Evolutionary conservation across 2,113 vertebrate species (phyloP).

Genomic region (Pachyramphus minor): DNA sequence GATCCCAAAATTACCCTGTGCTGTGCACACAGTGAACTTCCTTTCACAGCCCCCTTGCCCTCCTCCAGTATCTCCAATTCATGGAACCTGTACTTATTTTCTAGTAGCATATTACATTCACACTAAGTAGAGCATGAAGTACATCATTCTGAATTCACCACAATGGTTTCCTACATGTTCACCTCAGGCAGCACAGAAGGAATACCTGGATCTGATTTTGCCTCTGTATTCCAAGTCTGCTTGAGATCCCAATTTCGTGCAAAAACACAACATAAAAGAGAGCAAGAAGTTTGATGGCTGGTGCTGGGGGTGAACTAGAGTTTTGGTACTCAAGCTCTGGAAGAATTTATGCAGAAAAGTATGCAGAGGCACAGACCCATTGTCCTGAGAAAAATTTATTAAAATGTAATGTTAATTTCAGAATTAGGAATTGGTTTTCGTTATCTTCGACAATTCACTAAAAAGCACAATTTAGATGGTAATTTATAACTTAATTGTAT

Average conservation of each 20-base stretch:
- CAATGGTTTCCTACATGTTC: neutral
- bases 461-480: neutral
- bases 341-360: neutral
- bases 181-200: neutral
- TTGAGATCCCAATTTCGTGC: neutral
- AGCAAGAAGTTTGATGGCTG: neutral
- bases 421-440: neutral
- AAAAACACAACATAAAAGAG: neutral
- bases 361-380: neutral
- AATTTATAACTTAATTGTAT: neutral
- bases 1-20: neutral
- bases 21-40: neutral
- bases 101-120: neutral
- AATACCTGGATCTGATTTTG: neutral
- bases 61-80: neutral
- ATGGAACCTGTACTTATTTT: neutral
- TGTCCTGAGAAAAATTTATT: neutral
- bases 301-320: neutral
- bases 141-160: neutral
- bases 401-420: neutral
- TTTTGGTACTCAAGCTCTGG: neutral
- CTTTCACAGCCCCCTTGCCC: neutral
- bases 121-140: neutral
- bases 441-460: neutral
- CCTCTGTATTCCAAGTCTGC: neutral